These are phyloP conservation scores for Gopherus evgoodei DNA, from an alignment of 2,113 vertebrate species.

Conservation along the genomic window DNA sequence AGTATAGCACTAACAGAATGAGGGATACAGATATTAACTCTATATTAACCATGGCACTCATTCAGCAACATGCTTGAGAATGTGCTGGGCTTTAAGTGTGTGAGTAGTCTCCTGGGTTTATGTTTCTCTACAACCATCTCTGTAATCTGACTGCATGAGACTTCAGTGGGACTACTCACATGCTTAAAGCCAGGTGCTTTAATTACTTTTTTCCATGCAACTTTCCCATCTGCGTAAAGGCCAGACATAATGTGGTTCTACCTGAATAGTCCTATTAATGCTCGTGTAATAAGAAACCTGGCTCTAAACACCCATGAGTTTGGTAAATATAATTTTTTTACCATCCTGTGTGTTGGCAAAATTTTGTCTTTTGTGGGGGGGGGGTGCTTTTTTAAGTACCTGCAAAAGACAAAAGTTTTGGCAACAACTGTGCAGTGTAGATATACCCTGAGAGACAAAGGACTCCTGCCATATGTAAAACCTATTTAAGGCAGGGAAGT, in stretches of 20 bases:
- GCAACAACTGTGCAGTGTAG: too few species aligned
- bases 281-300: not conserved
- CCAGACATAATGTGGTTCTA: not conserved
- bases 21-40: not conserved
- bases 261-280: not conserved
- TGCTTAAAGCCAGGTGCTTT: not conserved
- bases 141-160: not conserved
- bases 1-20: not conserved
- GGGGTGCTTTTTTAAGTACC: too few species aligned
- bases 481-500: too few species aligned
- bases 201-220: not conserved
- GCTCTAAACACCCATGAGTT: not conserved
- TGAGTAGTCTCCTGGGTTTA: not conserved
- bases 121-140: not conserved
- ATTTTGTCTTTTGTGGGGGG: too few species aligned
- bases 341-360: too few species aligned
- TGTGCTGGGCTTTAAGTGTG: not conserved
- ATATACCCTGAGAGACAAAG: too few species aligned
- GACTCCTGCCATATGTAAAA: too few species aligned
- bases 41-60: not conserved
- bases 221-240: not conserved
- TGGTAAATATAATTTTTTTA: not conserved
- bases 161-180: not conserved
- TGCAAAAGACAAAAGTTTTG: too few species aligned
- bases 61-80: not conserved